phyloP scores from a whole-genome alignment of 2,797 vertebrate species.

The Mareca strepera region DNA sequence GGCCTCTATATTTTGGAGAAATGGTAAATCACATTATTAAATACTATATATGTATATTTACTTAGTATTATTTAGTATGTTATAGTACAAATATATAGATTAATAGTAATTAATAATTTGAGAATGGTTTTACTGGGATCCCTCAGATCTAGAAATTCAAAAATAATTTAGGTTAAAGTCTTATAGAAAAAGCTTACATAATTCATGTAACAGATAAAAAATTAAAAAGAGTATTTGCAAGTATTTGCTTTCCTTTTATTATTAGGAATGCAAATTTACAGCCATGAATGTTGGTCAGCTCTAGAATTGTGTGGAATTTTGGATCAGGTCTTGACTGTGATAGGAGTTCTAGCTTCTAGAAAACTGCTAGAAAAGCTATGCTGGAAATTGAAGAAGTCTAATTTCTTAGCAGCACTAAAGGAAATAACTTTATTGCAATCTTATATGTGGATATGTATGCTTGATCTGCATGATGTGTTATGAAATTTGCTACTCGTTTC shows the following conservation, averaged over 20 bases:
- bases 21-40: not conserved
- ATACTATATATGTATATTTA: not conserved
- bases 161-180: not conserved
- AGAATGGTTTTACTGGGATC: not conserved
- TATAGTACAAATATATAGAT: not conserved
- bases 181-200: not conserved
- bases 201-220: not conserved
- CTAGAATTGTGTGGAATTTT: not conserved
- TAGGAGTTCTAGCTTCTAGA: not conserved
- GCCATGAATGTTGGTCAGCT: not conserved
- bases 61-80: not conserved
- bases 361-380: not conserved
- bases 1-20: not conserved
- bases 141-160: not conserved
- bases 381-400: not conserved
- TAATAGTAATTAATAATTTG: not conserved
- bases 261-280: not conserved
- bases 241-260: not conserved
- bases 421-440: not conserved
- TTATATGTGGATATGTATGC: not conserved
- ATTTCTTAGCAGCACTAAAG: not conserved
- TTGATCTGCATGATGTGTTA: not conserved
- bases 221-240: not conserved
- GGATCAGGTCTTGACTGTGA: not conserved
- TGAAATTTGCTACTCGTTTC: not conserved